A percentile compares a stretch with the other conserved stretches of the same genome.
Evolutionary conservation across 2,888 invertebrate species (phyloP).

Genomic region (Tubiluchus corallicola): DNA sequence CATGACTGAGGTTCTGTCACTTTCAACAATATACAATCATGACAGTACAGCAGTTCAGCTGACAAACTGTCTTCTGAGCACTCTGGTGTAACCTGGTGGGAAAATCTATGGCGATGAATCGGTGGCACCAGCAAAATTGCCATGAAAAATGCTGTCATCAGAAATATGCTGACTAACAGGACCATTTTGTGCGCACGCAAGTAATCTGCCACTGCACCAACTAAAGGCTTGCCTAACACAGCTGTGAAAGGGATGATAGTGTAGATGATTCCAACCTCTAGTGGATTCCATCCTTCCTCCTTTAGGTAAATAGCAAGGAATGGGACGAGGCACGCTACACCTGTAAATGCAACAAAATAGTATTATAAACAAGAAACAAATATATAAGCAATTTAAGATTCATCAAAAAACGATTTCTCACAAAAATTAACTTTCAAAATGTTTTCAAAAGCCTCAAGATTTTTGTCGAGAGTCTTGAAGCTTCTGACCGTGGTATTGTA

Average conservation of each 20-base stretch:
- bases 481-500: too few relatives aligned
- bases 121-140: background rate
- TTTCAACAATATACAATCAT: too few relatives aligned
- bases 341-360: slow-evolving; percentile 8
- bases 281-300: slow-evolving; percentile 4
- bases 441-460: too few relatives aligned
- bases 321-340: slow-evolving; percentile 6
- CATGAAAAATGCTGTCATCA: slow-evolving; percentile 1
- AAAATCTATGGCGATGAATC: background rate
- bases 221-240: background rate
- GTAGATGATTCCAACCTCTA: background rate
- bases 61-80: too few relatives aligned
- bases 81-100: background rate
- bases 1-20: background rate
- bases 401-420: too few relatives aligned
- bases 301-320: slow-evolving; percentile 2
- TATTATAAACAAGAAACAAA: too few relatives aligned
- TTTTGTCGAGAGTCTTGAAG: too few relatives aligned
- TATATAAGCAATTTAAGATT: too few relatives aligned
- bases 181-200: background rate
- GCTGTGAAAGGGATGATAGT: background rate
- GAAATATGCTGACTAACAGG: background rate
- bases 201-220: background rate
- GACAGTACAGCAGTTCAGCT: too few relatives aligned
- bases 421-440: too few relatives aligned